A percentile compares a stretch with the other conserved stretches of the same genome.
Conservation (phyloP, 2,888 invertebrate species). For the Steinernema carpocapsae region DNA sequence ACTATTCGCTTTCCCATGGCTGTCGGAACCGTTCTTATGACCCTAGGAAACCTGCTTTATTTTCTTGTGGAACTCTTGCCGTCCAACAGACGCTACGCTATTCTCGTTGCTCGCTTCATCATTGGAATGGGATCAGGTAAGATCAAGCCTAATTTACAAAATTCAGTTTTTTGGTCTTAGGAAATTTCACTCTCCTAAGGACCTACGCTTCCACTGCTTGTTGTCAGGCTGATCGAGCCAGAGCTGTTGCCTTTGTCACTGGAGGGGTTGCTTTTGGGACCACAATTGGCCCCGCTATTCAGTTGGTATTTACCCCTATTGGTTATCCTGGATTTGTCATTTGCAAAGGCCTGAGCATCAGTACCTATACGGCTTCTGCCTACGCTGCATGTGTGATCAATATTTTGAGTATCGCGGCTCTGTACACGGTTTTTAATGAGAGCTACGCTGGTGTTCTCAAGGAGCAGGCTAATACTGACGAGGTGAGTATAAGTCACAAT, state of each 20-base stretch:
- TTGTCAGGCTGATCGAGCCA: constrained; percentile 68
- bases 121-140: constrained; percentile 69
- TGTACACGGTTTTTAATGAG: constrained; percentile 45
- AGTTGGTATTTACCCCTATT: constrained; percentile 69
- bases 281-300: constrained; percentile 67
- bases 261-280: constrained; percentile 70
- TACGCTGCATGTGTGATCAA: constrained; percentile 46
- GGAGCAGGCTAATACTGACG: constrained; percentile 47
- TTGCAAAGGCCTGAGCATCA: constrained; percentile 52
- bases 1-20: constrained; percentile 51
- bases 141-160: not conserved
- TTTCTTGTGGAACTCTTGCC: constrained; percentile 67
- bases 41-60: constrained; percentile 69
- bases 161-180: constrained; percentile 54
- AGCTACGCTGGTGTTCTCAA: constrained; percentile 46
- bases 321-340: constrained; percentile 68
- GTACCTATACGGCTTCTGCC: constrained; percentile 55
- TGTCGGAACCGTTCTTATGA: constrained; percentile 62
- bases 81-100: constrained; percentile 54
- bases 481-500: not conserved
- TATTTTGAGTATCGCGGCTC: constrained; percentile 36
- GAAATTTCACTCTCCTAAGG: constrained; percentile 69
- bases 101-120: constrained; percentile 61
- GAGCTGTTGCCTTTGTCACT: constrained; percentile 70
- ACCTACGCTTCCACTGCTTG: constrained; percentile 70